Base-by-base conservation (phyloP, 92 coral and sea anemone species). In the Epizoanthus rinbou region DNA sequence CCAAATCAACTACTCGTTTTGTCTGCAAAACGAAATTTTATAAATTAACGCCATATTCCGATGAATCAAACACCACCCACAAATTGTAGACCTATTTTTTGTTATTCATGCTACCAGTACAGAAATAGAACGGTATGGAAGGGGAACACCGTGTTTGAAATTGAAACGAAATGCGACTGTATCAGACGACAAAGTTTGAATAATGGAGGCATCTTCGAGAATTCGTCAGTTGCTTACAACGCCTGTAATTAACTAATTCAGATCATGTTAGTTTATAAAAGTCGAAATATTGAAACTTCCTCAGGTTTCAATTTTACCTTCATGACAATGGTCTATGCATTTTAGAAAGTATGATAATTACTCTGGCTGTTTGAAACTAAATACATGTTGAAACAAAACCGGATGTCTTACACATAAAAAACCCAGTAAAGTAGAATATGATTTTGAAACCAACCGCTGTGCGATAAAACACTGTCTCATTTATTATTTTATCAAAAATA, bases 151-250 rank as follows among this genome's bases (percentile, higher is more conserved):
- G 50, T 25, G 18, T 25, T 74, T 74, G 65, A 25, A 53, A 47
- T 74, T 54, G 65, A 53, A 53, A 74, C 80, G 54, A 56, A 54
- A 41, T 74, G 65, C 17, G 64, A 74, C 21, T 74, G 79, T 22
- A 41, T 35, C 8, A 66, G 24, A 13, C 6, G 31, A 14, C 56
- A 52, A 24, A 19, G 62, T 45, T 24, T 14, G 41, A 54, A 19
- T 72, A 43, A 72, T 72, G n/a, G 62, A 74, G 57, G 80, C 11
- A n/a, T n/a, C 60, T 47, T 74, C 8, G 22, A 74, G 16, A 7
- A 74, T 1, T 3, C 0, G 52, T 54, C 53, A n/a, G n/a, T 16
- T 28, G 57, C 3, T 24, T 13, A 11, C 8, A 13, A 47, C 25
- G n/a, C 23, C 60, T 18, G 28, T 73, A 73, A 52, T 47, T 52